Evolutionary conservation across 1,140 invertebrate species (phyloP).

Genomic region (Sinella curviseta): DNA sequence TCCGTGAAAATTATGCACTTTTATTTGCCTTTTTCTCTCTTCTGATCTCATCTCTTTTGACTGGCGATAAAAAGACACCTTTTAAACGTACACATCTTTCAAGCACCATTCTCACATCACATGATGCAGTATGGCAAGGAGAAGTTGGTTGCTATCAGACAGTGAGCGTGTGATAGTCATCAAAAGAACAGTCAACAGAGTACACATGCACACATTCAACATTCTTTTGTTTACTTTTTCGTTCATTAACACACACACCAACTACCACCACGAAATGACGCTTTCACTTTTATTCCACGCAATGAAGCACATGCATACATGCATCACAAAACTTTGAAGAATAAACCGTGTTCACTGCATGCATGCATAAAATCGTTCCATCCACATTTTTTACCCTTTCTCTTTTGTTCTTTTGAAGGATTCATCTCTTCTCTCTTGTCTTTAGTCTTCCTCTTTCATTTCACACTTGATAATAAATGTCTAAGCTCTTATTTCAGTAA

Average conservation of each 20-base stretch:
- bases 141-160: background rate
- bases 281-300: no score
- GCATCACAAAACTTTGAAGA: no score
- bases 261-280: no score
- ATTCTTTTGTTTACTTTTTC: no score
- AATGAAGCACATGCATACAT: no score
- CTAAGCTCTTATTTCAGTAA: background rate
- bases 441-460: no score
- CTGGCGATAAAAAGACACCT: background rate
- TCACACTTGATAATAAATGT: no score
- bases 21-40: background rate
- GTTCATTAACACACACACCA: no score
- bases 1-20: background rate
- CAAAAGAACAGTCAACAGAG: no score
- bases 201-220: no score
- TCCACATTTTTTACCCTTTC: background rate
- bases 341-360: no score
- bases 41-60: background rate
- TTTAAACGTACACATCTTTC: background rate
- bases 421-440: background rate
- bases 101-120: background rate
- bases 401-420: background rate
- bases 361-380: background rate
- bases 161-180: no score
- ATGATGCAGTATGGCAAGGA: background rate